Evolutionary conservation across 2,888 invertebrate species (phyloP), one percentile per base, ranked within the genome.

Genomic region (Eurois occulta): DNA sequence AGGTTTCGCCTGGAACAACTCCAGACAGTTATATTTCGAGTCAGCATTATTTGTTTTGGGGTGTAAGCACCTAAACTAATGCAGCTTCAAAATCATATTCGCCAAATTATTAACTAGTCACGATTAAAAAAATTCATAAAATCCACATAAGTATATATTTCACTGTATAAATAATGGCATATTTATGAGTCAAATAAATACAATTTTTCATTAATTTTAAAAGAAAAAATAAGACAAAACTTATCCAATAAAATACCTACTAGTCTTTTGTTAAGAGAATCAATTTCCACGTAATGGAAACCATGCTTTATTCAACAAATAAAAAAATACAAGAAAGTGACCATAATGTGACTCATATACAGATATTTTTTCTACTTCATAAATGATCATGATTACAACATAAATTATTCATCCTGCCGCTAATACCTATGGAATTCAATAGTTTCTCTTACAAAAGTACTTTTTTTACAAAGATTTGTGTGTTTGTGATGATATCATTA

Each of bases 81-180:
- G 24, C 28, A 58, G 58, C 48, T 66, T 72, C 6, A 41, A 62
- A 78, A 18, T 21, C 32, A 65, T 62, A 41, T 32, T 21, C 0
- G 16, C 28, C 0, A 48, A 8, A 28, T 38, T 5, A 48, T 41
- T 35, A 35, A 46, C 38, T 28, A 78, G 46, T 48, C 32, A 46
- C 24, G 52, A 75, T 66, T 75, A 79, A 84, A 77, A 88, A 90
- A 82, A 83, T 77, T 52, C 64, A 80, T 86, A 73, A 86, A 88
- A 88, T 88, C 83, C 89, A 89, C 81, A 82, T 88, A 87, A 85
- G 65, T 86, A 81, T 86, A 86, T 86, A 86, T 86, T 91, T 91
- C 87, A 90, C 84, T 90, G 86, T 89, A 88, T 88, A 89, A 90
- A 91, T 90, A 90, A 90, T 91, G 91, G 90, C 91, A 90, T 89